Conservation (phyloP, 2,797 vertebrate species). For the Tauraco hartlaubi region DNA sequence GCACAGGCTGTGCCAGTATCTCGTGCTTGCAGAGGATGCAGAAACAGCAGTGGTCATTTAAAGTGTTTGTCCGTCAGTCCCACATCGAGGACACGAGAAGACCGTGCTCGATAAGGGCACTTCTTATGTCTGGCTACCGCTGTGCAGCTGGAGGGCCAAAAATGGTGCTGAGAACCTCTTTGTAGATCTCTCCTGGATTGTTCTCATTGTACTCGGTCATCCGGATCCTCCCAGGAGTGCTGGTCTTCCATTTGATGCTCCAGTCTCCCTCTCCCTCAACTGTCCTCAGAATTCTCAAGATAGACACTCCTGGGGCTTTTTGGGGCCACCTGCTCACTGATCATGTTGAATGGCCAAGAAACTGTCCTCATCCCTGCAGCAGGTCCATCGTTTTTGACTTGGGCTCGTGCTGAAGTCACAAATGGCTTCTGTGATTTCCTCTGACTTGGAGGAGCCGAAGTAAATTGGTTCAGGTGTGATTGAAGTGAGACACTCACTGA, state of each 20-base stretch:
- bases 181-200: neutral
- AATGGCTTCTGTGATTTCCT: neutral
- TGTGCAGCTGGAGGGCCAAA: fast-evolving
- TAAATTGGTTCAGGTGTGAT: neutral
- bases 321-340: neutral
- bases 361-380: neutral
- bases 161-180: neutral
- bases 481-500: neutral
- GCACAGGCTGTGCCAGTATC: neutral
- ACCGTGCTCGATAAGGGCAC: neutral
- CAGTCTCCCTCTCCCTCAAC: neutral
- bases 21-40: neutral
- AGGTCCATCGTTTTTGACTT: fast-evolving
- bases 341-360: neutral
- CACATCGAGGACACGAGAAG: neutral
- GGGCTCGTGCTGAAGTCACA: fast-evolving
- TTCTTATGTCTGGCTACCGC: neutral
- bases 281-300: neutral
- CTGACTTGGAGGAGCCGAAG: neutral
- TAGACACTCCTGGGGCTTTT: too few relatives aligned
- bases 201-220: fast-evolving
- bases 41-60: neutral
- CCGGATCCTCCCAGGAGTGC: neutral
- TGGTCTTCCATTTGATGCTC: neutral
- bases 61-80: neutral